Evolutionary conservation across 2,113 vertebrate species (phyloP).

Genomic region (Oncorhynchus mykiss): DNA sequence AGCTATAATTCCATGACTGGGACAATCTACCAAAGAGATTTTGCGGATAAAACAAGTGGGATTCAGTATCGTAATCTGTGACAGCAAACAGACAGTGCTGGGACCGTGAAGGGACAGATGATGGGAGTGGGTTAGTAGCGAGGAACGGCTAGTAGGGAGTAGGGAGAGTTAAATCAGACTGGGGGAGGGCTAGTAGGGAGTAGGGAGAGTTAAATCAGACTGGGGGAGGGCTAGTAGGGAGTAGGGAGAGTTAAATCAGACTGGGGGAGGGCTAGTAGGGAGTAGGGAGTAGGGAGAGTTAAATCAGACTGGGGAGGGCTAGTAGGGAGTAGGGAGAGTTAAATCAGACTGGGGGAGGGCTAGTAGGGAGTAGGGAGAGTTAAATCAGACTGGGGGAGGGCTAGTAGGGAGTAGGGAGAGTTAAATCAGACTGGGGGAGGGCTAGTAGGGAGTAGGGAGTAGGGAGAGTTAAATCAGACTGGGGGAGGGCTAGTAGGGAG

Average conservation of each 20-base stretch:
- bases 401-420: too few relatives aligned
- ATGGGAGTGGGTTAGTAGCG: neutral
- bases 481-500: too few relatives aligned
- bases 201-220: neutral
- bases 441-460: too few relatives aligned
- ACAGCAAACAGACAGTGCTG: conserved; percentile 21
- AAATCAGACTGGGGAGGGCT: too few relatives aligned
- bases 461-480: too few relatives aligned
- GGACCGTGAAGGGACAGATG: conserved; percentile 25
- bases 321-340: too few relatives aligned
- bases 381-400: too few relatives aligned
- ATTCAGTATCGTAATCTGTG: conserved; percentile 33
- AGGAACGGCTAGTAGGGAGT: neutral
- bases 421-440: too few relatives aligned
- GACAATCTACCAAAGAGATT: conserved; percentile 48
- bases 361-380: too few relatives aligned
- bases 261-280: too few relatives aligned
- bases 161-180: neutral
- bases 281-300: too few relatives aligned
- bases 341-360: too few relatives aligned
- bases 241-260: neutral
- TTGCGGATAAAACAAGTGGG: conserved; percentile 29
- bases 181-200: neutral
- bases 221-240: neutral
- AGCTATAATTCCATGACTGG: conserved; percentile 45